Percentiles rank a stretch among this genome's conserved stretches.
Conservation (phyloP, 2,113 vertebrate genomes). For the Ariopsis seemanni region DNA sequence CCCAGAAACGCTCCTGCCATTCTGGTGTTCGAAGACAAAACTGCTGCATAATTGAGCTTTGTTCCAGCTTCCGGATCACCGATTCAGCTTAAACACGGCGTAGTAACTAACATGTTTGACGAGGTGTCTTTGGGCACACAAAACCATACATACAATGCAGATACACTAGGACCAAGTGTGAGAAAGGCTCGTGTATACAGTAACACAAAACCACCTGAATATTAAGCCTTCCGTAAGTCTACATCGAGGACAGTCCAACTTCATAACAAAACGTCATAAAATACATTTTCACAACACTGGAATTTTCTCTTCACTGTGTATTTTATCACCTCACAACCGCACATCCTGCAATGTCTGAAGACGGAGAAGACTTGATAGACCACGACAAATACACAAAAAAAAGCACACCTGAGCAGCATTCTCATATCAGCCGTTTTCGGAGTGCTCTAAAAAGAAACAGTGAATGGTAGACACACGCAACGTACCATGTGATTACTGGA, state of each 20-base stretch:
- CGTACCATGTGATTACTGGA: neutral
- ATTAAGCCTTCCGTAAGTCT: constrained; percentile 9
- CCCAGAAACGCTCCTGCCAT: neutral
- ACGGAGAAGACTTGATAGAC: constrained; percentile 4
- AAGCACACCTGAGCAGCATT: neutral
- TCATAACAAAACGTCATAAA: neutral
- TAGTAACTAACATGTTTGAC: neutral
- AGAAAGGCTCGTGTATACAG: neutral
- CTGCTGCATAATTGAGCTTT: neutral
- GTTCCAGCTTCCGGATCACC: neutral
- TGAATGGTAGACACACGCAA: neutral
- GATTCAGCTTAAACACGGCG: neutral
- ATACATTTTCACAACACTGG: neutral
- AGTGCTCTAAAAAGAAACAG: neutral
- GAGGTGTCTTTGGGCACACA: neutral
- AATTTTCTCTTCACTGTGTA: neutral
- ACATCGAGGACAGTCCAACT: neutral
- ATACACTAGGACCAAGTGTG: neutral
- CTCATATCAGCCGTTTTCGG: neutral
- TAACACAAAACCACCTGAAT: constrained; percentile 5
- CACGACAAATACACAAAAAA: neutral
- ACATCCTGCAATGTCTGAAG: neutral
- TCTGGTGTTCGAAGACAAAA: neutral
- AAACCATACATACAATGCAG: neutral
- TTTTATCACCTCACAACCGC: neutral